Base-by-base conservation (phyloP, 2,888 invertebrate genomes). In the Nomada fucata region DNA sequence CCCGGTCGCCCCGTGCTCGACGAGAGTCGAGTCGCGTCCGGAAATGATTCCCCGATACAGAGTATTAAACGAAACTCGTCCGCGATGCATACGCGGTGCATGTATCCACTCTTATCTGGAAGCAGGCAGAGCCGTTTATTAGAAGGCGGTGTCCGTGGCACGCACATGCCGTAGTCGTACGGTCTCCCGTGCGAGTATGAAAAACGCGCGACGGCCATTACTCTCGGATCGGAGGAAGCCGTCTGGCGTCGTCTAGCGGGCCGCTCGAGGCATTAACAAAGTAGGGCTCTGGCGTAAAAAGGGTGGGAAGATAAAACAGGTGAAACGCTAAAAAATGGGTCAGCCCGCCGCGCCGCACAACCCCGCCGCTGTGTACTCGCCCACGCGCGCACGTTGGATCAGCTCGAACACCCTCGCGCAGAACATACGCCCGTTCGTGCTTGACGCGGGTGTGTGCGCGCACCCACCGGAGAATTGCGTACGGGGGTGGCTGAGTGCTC, bases 321-420 rank as follows among this genome's bases (percentile, higher is more conserved):
- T 90, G 90, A 90, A 91, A 88, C 76, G 86, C 74, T 89, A 88
- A 90, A 90, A 90, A 90, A 89, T 90, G 88, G 89, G 89, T 89
- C 89, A 89, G 72, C 85, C 82, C 79, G 44, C 70, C 72, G 67
- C 53, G 50, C 75, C 20, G 26, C 76, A 13, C 59, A 36, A 57
- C 52, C 60, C 68, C 59, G 26, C 29, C 20, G 29, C 3, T 47
- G 64, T 20, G 26, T 42, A 53, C 68, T 42, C 57, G 68, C 65
- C 26, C 72, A 36, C 71, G 73, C 76, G 64, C 42, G 50, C 69
- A 55, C 67, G 50, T 42, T 26, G 68, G 78, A 69, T 73, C 79
- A 55, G 69, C 73, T 26, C 79, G 64, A 73, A 70, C 79, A 79
- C 79, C 64, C 82, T 69, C 69, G 72, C 71, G 50, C 23, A 23